Evolutionary conservation across 2,888 invertebrate species (phyloP), one percentile per base, ranked within the genome.

Genomic region (Meganola albula): DNA sequence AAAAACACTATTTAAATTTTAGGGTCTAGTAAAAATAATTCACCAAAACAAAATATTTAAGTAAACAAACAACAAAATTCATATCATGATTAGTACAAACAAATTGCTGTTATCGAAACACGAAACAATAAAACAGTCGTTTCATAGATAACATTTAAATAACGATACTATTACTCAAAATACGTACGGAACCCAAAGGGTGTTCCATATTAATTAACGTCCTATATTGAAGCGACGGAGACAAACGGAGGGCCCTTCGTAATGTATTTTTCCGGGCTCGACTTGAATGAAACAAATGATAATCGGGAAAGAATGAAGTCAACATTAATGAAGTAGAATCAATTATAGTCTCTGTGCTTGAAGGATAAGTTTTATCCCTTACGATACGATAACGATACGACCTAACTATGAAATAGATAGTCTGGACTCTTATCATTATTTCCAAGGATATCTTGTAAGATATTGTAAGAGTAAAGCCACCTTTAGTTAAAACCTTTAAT

Each of bases 271-370:
- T 83, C 79, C 72, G 60, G 62, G 66, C 65, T 73, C 63, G 67
- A 63, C 61, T 58, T 58, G 54, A 77, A 71, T 74, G 64, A 82
- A 82, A 84, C 80, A 79, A 84, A 85, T 85, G 83, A 80, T 84
- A 84, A 84, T 84, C 83, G 82, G 74, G 70, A 71, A 78, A 74
- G 80, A 83, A 83, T 83, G 79, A 80, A 85, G 80, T 84, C 80
- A 74, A 51, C 77, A 70, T 68, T 76, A 78, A 82, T 72, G 75
- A 74, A 58, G 57, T 57, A 53, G 70, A 64, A 84, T 83, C 80
- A 79, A 82, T 84, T 77, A 75, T 54, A 53, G 59, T 50, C 45
- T 48, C 52, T 58, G 55, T 61, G 58, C 43, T 54, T 57, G 37
- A 49, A 56, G n/a, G 8, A n/a, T 7, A n/a, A n/a, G 3, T 5